These are phyloP conservation scores for Lepus oiostolus DNA, from an alignment of 2,797 vertebrate species.

Conservation along the genomic window DNA sequence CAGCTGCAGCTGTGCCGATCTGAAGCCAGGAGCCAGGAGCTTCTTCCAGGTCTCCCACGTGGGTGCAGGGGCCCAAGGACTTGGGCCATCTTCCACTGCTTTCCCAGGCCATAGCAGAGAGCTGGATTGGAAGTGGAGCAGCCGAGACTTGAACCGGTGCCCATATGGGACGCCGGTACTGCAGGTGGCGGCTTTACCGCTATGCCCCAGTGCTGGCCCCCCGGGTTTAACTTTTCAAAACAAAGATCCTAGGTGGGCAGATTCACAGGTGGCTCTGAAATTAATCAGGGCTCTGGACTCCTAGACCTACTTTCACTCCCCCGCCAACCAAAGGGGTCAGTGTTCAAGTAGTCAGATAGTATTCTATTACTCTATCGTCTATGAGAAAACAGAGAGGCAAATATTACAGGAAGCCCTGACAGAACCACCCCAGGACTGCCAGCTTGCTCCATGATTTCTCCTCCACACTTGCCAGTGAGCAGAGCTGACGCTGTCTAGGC, in stretches of 20 bases:
- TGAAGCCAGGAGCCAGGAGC: too few species aligned
- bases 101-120: too few species aligned
- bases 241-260: not conserved
- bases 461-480: not conserved
- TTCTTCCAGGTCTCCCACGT: too few species aligned
- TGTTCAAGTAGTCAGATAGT: not conserved
- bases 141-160: too few species aligned
- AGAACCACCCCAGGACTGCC: not conserved
- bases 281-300: not conserved
- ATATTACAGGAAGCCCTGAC: not conserved
- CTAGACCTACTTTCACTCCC: not conserved
- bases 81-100: too few species aligned
- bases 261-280: not conserved
- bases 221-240: not conserved
- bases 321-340: not conserved
- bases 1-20: too few species aligned
- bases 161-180: too few species aligned
- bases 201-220: too few species aligned
- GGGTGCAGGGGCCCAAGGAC: too few species aligned
- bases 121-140: too few species aligned
- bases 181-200: too few species aligned
- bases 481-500: not conserved
- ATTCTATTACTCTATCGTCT: not conserved
- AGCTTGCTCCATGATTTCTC: not conserved
- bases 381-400: not conserved